Base-by-base conservation (phyloP, 2,888 invertebrate genomes). In the Cordilura impudica region DNA sequence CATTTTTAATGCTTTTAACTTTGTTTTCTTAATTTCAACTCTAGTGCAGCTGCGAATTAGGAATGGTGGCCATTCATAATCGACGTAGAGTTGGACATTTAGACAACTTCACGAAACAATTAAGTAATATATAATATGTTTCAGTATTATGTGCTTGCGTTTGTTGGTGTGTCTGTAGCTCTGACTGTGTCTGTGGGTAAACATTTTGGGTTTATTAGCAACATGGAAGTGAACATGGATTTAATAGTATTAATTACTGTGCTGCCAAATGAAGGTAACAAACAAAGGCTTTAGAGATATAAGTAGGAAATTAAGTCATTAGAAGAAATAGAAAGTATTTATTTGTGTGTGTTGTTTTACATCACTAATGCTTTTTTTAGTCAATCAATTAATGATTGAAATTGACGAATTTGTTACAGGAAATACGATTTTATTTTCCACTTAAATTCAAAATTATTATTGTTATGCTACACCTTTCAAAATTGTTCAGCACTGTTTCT, bases 1-100 rank as follows among this genome's bases (percentile, higher is more conserved):
- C 18, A 21, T 16, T 43, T 10, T 21, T 16, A 14, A 54, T 18
- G n/a, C 6, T 19, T 31, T 54, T 31, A 54, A 54, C 10, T 60
- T 60, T 39, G 14, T n/a, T 14, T 45, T 51, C 1, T 26, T 26
- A 43, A 39, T 58, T 43, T 29, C 10, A 2, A 45, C 23, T 26
- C 10, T 60, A 43, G 39, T 31, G 45, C 61, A 63, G 71, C 61
- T 71, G 70, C 16, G 49, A n/a, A 51, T 58, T 43, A 19, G 29
- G 51, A 43, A 51, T 53, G 21, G 39, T 61, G 54, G 43, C 19
- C 61, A 53, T 53, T 71, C 43, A 23, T 43, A 71, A 54, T 71
- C 63, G 51, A 53, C 60, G 14, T 19, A 10, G 19, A 53, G 53
- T 19, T 47, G 58, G 23, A 18, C 6, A 58, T 19, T 60, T 71